Percentiles rank a stretch among this genome's conserved stretches.
These are phyloP conservation scores for Cerastoderma edule DNA, from an alignment of 2,888 invertebrate species.

Conservation along the genomic window DNA sequence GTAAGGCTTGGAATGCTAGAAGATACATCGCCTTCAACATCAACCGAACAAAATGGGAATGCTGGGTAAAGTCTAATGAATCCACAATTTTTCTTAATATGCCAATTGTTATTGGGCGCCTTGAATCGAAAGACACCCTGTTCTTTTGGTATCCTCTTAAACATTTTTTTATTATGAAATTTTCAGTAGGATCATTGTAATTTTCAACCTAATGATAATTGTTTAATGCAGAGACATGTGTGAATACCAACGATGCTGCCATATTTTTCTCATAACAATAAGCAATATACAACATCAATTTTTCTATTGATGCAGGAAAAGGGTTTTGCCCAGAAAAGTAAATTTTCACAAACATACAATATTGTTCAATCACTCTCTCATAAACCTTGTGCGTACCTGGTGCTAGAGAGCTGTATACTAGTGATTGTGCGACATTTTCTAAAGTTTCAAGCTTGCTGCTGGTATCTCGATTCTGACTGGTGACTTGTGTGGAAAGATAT, in stretches of 20 bases:
- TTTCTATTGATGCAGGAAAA: constrained; percentile 7
- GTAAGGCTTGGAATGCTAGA: constrained; percentile 30
- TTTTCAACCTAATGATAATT: constrained; percentile 31
- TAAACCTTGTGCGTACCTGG: constrained; percentile 27
- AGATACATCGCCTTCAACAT: constrained; percentile 30
- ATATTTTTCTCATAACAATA: neutral
- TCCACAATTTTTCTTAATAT: neutral
- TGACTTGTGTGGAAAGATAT: constrained; percentile 36
- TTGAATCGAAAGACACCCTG: constrained; percentile 20
- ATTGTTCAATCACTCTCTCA: constrained; percentile 20
- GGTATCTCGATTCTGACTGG: constrained; percentile 24
- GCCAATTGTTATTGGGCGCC: constrained; percentile 27
- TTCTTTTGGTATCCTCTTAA: constrained; percentile 14
- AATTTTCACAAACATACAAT: constrained; percentile 6
- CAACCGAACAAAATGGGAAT: neutral
- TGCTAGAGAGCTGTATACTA: too few species aligned
- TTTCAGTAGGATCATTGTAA: constrained; percentile 11
- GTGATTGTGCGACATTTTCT: neutral
- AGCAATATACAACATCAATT: constrained; percentile 38
- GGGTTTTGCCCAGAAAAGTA: neutral
- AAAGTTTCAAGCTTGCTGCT: too few species aligned
- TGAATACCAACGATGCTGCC: constrained; percentile 16
- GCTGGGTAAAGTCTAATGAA: neutral
- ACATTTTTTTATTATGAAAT: constrained; percentile 33
- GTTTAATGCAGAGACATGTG: constrained; percentile 27